These are phyloP conservation scores for Drymodes brunneopygia DNA, from an alignment of 2,113 vertebrate genomes.

Conservation along the genomic window DNA sequence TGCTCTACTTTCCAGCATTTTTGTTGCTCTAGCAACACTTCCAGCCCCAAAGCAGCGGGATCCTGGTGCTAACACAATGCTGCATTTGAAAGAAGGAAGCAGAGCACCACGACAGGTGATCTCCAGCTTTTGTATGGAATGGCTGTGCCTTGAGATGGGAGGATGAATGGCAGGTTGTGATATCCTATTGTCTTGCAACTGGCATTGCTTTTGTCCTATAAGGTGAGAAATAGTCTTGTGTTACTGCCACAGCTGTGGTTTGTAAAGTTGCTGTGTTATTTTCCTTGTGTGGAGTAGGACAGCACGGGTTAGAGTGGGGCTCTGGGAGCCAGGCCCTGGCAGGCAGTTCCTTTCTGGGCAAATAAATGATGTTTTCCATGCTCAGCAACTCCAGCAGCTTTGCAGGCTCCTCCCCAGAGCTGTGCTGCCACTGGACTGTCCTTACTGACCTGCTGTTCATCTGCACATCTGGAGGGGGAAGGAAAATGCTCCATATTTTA, in stretches of 20 bases:
- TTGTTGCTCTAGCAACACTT: background rate
- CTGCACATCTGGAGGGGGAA: fast-evolving
- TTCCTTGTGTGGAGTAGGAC: background rate
- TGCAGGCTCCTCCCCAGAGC: background rate
- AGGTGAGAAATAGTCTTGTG: background rate
- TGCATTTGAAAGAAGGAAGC: background rate
- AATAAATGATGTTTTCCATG: background rate
- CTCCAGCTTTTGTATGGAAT: background rate
- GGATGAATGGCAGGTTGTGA: background rate
- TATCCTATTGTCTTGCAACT: background rate
- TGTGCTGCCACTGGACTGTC: background rate
- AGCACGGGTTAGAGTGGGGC: background rate
- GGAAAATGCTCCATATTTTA: background rate
- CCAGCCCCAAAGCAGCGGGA: background rate
- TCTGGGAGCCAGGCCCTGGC: background rate
- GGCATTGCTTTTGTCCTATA: background rate
- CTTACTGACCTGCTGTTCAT: background rate
- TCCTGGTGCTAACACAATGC: background rate
- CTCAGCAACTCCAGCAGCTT: background rate
- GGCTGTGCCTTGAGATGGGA: background rate
- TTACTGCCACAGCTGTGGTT: background rate
- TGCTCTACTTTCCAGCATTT: background rate
- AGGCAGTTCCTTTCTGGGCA: background rate
- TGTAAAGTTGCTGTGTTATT: background rate
- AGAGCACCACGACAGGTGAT: background rate